These are phyloP conservation scores for Pollenia amentaria DNA, from an alignment of 2,888 invertebrate genomes.

Conservation along the genomic window DNA sequence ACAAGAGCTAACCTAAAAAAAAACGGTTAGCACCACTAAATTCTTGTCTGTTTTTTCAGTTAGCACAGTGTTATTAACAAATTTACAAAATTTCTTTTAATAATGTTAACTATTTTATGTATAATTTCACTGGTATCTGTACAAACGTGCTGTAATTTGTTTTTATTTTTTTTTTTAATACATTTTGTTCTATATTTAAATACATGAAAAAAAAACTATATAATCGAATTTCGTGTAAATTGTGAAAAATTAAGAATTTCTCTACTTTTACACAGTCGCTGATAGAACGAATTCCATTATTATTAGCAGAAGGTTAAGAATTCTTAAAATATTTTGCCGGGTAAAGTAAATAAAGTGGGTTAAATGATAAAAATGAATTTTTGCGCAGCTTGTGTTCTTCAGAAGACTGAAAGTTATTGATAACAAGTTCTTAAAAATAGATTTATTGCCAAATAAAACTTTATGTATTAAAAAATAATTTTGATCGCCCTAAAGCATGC, in stretches of 20 bases:
- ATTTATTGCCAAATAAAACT: too few relatives aligned
- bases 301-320: background rate
- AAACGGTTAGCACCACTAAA: too few relatives aligned
- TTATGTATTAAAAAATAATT: too few relatives aligned
- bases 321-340: background rate
- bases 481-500: too few relatives aligned
- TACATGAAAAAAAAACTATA: background rate
- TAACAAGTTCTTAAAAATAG: too few relatives aligned
- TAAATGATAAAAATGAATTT: background rate
- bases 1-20: too few relatives aligned
- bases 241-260: constrained; percentile 8
- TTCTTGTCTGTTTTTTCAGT: too few relatives aligned
- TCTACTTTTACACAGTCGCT: background rate
- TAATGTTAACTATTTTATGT: too few relatives aligned
- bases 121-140: background rate
- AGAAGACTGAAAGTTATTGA: too few relatives aligned
- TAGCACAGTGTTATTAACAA: too few relatives aligned
- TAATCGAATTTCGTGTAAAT: constrained; percentile 48
- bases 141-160: background rate
- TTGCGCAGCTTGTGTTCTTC: background rate
- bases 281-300: background rate
- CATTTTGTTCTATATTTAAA: constrained; percentile 10
- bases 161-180: background rate
- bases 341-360: background rate
- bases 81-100: too few relatives aligned